These are phyloP conservation scores for Rhynchophorus ferrugineus DNA, from an alignment of 1,140 invertebrate genomes.

Conservation along the genomic window DNA sequence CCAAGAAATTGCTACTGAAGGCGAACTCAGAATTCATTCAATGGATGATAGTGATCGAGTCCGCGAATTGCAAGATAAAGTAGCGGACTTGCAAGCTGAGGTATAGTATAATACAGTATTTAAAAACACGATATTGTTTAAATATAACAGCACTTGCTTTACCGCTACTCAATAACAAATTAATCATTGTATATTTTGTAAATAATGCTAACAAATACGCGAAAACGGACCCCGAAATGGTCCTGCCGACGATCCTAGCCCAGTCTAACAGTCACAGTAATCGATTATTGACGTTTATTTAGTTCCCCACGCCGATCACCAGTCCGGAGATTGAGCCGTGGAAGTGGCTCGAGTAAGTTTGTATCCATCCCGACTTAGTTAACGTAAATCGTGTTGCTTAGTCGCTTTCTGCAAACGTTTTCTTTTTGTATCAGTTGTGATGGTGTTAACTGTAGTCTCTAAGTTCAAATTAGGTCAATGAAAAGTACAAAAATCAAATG, in stretches of 20 bases:
- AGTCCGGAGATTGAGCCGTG: slow-evolving; percentile 76
- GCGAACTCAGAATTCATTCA: slow-evolving; percentile 68
- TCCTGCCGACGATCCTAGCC: background rate
- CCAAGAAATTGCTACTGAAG: slow-evolving; percentile 84
- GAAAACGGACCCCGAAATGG: background rate
- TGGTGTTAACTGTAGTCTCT: no score
- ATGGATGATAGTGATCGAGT: slow-evolving; percentile 75
- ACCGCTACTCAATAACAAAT: background rate
- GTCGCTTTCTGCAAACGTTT: background rate
- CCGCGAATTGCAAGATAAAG: slow-evolving; percentile 81
- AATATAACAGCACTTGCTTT: background rate
- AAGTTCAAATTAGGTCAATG: no score
- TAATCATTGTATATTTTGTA: background rate
- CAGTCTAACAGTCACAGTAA: background rate
- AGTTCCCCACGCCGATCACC: slow-evolving; percentile 75
- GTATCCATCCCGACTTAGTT: background rate
- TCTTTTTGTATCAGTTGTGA: no score
- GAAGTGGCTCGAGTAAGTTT: slow-evolving; percentile 78
- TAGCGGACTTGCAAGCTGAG: slow-evolving; percentile 86
- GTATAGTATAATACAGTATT: no score
- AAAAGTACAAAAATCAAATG: no score
- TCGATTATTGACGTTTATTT: slow-evolving; percentile 38
- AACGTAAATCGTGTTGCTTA: slow-evolving; percentile 1
- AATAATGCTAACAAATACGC: background rate
- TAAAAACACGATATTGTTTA: background rate